Percentiles rank a stretch among this genome's conserved stretches.
Evolutionary conservation across 2,888 invertebrate genomes (phyloP).

Genomic region (Tuta absoluta): DNA sequence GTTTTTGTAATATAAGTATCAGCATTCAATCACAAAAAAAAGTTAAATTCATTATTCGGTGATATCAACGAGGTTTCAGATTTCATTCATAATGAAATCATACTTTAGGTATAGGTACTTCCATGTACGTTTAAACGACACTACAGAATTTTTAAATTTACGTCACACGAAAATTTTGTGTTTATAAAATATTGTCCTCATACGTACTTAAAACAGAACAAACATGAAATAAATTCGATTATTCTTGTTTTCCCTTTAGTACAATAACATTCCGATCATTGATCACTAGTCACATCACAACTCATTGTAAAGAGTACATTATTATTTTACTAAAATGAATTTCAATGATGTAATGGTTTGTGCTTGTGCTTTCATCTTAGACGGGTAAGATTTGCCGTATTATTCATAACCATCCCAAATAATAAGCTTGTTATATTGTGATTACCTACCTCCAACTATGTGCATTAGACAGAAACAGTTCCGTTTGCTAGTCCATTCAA

Average conservation of each 20-base stretch:
- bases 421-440: background rate
- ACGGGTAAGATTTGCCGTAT: background rate
- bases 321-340: background rate
- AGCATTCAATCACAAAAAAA: no score
- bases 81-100: background rate
- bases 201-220: background rate
- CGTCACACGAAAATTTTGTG: background rate
- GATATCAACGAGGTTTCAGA: background rate
- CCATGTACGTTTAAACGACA: no score
- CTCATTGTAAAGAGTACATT: background rate
- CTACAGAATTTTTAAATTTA: background rate
- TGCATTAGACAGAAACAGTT: constrained; percentile 2
- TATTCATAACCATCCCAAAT: background rate
- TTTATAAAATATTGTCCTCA: background rate
- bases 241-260: background rate
- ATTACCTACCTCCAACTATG: background rate
- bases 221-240: background rate
- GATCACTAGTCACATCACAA: background rate
- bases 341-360: background rate
- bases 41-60: no score
- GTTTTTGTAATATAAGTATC: no score
- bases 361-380: constrained; percentile 1
- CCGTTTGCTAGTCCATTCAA: background rate
- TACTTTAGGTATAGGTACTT: no score
- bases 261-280: background rate